Evolutionary conservation across 2,113 vertebrate genomes (phyloP).

Genomic region (Microtus oregoni): DNA sequence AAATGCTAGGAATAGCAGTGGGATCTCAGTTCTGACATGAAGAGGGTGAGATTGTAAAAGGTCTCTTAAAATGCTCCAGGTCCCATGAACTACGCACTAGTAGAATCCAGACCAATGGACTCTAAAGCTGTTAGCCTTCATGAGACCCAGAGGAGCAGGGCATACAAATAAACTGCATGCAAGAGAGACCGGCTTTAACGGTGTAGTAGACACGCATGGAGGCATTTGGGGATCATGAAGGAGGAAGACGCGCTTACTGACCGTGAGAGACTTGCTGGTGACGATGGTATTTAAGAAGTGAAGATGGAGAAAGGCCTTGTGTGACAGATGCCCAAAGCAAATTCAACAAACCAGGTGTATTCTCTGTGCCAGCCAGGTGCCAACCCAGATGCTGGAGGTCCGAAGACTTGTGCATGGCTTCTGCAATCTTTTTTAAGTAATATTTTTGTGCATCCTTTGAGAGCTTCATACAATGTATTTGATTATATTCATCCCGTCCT

Average conservation of each 20-base stretch:
- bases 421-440: background rate
- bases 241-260: background rate
- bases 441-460: background rate
- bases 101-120: background rate
- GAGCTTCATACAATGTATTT: background rate
- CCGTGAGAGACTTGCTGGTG: background rate
- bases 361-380: background rate
- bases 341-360: background rate
- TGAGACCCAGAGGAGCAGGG: background rate
- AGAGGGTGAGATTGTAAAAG: background rate
- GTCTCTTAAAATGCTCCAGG: background rate
- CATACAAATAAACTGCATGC: background rate
- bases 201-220: background rate
- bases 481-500: background rate
- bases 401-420: background rate
- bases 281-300: background rate
- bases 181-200: background rate
- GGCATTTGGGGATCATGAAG: background rate
- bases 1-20: background rate
- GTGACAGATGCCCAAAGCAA: background rate
- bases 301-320: background rate
- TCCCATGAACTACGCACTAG: background rate
- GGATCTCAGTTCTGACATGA: constrained; percentile 13
- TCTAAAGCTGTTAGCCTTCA: background rate
- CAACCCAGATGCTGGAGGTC: background rate